phyloP scores from a whole-genome alignment of 2,797 vertebrate species.

The Pyrrhura leucotis region DNA sequence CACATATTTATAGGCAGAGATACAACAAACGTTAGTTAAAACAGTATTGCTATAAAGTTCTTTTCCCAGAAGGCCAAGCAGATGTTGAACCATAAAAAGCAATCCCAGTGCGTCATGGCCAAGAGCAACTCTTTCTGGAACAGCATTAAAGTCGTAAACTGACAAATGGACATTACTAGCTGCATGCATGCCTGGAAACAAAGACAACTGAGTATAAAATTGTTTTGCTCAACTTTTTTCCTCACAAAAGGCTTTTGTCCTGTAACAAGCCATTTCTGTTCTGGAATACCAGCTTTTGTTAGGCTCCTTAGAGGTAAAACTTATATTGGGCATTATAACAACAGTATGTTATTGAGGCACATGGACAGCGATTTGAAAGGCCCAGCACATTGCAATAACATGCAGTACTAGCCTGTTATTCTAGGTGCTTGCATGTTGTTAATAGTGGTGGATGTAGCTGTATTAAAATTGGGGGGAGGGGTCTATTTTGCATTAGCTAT shows the following conservation, averaged over 20 bases:
- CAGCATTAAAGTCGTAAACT: constrained; percentile 32
- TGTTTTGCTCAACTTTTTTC: constrained; percentile 63
- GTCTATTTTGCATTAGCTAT: background rate
- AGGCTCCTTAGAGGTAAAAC: constrained; percentile 54
- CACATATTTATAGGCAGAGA: constrained; percentile 75
- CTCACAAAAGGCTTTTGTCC: constrained; percentile 65
- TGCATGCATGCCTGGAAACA: constrained; percentile 67
- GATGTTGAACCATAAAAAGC: constrained; percentile 43
- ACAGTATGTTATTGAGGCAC: constrained; percentile 5
- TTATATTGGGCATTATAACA: constrained; percentile 12
- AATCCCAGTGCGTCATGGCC: constrained; percentile 2
- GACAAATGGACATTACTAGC: constrained; percentile 65
- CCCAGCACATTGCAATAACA: background rate
- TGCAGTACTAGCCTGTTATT: background rate
- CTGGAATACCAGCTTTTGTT: constrained; percentile 71
- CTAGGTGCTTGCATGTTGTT: background rate
- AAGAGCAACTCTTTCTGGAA: constrained; percentile 61
- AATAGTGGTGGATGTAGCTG: background rate
- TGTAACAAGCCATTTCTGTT: constrained; percentile 57
- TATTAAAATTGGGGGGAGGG: background rate
- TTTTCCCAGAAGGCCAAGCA: constrained; percentile 64
- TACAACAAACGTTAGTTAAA: constrained; percentile 56
- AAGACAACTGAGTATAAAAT: constrained; percentile 63
- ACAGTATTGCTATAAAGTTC: constrained; percentile 53
- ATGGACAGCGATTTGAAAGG: constrained; percentile 13